Conservation (phyloP, 1,140 invertebrate species). For the Leptestheria dahalacensis region DNA sequence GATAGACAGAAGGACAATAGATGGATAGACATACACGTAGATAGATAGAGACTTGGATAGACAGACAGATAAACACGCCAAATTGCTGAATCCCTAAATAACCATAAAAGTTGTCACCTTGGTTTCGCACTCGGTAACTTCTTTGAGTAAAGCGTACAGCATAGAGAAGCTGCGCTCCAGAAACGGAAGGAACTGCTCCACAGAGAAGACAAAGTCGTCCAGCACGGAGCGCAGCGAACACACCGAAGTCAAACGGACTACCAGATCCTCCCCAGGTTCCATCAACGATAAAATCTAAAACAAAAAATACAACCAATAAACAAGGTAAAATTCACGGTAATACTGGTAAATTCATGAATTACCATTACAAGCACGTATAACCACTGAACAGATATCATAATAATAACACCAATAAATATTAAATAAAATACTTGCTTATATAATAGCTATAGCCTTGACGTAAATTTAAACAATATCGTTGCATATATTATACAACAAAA, state of each 20-base stretch:
- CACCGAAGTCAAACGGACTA: slow-evolving; percentile 63
- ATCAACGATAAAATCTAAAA: slow-evolving; percentile 20
- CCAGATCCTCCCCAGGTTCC: slow-evolving; percentile 29
- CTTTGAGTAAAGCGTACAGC: slow-evolving; percentile 68
- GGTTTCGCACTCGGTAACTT: slow-evolving; percentile 80
- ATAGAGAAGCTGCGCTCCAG: slow-evolving; percentile 57
- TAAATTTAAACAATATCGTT: too few species aligned
- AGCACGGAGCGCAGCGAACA: slow-evolving; percentile 59
- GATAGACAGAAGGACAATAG: too few species aligned
- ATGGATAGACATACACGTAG: too few species aligned
- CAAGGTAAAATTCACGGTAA: slow-evolving; percentile 6
- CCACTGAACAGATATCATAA: too few species aligned
- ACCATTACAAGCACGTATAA: too few species aligned
- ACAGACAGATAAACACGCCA: too few species aligned
- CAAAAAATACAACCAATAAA: neutral
- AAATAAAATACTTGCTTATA: too few species aligned
- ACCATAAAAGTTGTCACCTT: slow-evolving; percentile 45
- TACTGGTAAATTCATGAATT: too few species aligned
- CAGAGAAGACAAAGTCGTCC: slow-evolving; percentile 83
- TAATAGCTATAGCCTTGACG: too few species aligned
- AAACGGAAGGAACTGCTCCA: slow-evolving; percentile 67
- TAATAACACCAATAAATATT: too few species aligned
- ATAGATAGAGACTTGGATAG: too few species aligned
- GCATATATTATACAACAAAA: neutral
- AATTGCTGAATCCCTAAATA: too few species aligned